Percentiles rank a stretch among this genome's conserved stretches.
These are phyloP conservation scores for Amiota mariae DNA, from an alignment of 2,888 invertebrate species.

Conservation along the genomic window DNA sequence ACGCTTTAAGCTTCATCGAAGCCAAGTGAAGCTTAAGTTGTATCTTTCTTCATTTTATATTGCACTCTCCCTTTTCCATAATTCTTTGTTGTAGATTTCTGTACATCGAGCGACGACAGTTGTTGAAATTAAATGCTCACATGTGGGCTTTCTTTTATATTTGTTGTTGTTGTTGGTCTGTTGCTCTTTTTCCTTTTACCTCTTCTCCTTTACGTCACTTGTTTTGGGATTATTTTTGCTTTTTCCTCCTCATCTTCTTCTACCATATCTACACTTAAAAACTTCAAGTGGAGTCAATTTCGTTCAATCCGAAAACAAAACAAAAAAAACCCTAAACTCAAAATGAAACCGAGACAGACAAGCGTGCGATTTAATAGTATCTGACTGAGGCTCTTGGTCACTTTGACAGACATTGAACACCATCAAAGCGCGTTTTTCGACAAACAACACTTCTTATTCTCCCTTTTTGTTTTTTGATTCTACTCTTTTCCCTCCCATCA, in stretches of 20 bases:
- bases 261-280: conserved; percentile 33
- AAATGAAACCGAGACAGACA: not conserved
- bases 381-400: not conserved
- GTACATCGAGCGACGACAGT: conserved; percentile 56
- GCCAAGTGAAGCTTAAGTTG: conserved; percentile 39
- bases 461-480: too few species aligned
- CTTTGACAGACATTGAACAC: too few species aligned
- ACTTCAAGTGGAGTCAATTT: conserved; percentile 68
- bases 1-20: conserved; percentile 12
- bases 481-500: too few species aligned
- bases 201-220: not conserved
- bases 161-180: too few species aligned
- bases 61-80: not conserved
- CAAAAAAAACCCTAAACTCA: too few species aligned
- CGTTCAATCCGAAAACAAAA: conserved; percentile 53
- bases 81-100: conserved; percentile 43
- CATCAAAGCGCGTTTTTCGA: too few species aligned
- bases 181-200: conserved; percentile 4
- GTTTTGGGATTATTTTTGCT: not conserved
- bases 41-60: not conserved
- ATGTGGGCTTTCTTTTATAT: conserved; percentile 66
- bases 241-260: not conserved
- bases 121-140: conserved; percentile 72
- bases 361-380: conserved; percentile 14
- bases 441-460: too few species aligned